Conservation (phyloP, 2,888 invertebrate genomes). For the Pegoplata infirma region DNA sequence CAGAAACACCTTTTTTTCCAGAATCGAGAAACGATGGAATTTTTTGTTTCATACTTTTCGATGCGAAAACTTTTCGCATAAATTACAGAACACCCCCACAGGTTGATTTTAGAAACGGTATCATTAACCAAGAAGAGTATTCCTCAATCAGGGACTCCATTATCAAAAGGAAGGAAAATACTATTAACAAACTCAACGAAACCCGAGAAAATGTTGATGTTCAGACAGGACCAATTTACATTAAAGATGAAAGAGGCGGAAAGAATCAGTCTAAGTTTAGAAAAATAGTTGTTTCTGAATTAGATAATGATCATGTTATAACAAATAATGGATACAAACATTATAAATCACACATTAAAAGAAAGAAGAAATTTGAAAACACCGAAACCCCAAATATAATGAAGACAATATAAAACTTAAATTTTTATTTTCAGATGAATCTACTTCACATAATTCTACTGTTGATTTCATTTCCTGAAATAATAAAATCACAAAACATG, state of each 20-base stretch:
- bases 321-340: constrained; percentile 19
- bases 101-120: constrained; percentile 20
- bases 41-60: too few species aligned
- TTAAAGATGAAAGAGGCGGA: constrained; percentile 13
- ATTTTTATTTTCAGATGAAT: too few species aligned
- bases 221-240: constrained; percentile 17
- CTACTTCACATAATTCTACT: too few species aligned
- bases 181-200: constrained; percentile 11
- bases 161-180: constrained; percentile 9
- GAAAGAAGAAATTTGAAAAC: constrained; percentile 11
- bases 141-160: constrained; percentile 19
- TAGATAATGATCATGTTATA: constrained; percentile 21
- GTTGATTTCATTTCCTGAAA: too few species aligned
- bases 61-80: too few species aligned
- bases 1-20: too few species aligned
- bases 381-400: constrained; percentile 5
- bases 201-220: constrained; percentile 14
- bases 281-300: constrained; percentile 13
- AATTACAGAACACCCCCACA: too few species aligned
- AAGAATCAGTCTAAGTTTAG: constrained; percentile 26
- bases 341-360: constrained; percentile 32
- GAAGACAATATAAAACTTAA: constrained; percentile 2
- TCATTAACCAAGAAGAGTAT: constrained; percentile 1
- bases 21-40: too few species aligned
- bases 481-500: too few species aligned